Evolutionary conservation across 2,113 vertebrate genomes (phyloP).

Genomic region (Chauna torquata): DNA sequence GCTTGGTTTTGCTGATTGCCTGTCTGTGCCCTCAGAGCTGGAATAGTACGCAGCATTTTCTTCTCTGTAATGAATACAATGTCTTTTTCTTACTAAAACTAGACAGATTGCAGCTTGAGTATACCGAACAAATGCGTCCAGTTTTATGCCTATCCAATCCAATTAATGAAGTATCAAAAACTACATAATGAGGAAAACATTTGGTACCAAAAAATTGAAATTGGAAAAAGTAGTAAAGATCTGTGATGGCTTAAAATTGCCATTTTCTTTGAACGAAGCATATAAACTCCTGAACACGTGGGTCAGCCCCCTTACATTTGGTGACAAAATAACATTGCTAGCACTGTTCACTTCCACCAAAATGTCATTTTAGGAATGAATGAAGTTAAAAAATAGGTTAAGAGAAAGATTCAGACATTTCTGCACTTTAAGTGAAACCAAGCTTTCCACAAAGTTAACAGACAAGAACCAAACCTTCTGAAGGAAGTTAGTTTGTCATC

Average conservation of each 20-base stretch:
- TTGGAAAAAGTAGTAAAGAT: neutral
- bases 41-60: neutral
- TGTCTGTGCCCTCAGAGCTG: neutral
- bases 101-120: neutral
- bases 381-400: neutral
- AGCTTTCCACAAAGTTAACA: neutral
- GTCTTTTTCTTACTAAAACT: neutral
- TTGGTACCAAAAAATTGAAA: neutral
- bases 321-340: accelerated
- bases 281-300: accelerated
- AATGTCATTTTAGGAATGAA: neutral
- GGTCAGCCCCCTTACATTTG: neutral
- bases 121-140: neutral
- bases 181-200: neutral
- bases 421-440: neutral
- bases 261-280: neutral
- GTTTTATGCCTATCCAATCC: neutral
- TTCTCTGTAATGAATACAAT: neutral
- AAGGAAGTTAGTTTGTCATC: neutral
- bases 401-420: neutral
- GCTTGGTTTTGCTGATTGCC: neutral
- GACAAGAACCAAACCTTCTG: neutral
- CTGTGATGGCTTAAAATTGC: neutral
- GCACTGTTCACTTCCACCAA: neutral
- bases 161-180: neutral